phyloP scores from a whole-genome alignment of 2,113 vertebrate species.

The Alligator mississippiensis region DNA sequence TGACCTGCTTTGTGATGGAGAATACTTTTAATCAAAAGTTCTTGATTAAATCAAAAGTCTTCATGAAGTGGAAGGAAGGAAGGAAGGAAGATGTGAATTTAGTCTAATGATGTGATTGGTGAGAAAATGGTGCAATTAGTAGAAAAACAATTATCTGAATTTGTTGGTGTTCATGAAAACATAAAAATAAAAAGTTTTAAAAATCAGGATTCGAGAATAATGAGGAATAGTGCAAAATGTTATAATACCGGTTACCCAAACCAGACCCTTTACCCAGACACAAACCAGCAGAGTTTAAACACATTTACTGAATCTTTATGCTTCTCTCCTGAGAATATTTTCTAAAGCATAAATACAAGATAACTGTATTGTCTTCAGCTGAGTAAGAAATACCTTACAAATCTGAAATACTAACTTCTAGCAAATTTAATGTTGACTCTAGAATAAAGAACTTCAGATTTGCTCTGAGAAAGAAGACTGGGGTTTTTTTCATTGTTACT shows the following conservation, averaged over 20 bases:
- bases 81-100: neutral
- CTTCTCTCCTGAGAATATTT: neutral
- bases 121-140: neutral
- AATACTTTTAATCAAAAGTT: conserved; percentile 2
- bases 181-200: neutral
- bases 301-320: neutral
- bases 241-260: neutral
- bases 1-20: neutral
- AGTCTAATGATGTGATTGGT: neutral
- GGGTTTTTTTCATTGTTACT: neutral
- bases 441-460: neutral
- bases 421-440: neutral
- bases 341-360: neutral
- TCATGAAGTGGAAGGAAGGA: neutral
- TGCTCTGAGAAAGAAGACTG: neutral
- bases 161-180: neutral
- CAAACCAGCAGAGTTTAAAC: neutral
- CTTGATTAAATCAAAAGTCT: neutral
- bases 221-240: neutral
- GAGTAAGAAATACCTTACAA: neutral
- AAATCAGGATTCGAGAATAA: neutral
- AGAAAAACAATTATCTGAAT: neutral
- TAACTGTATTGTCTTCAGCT: neutral
- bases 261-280: neutral
- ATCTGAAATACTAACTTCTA: neutral